These are phyloP conservation scores for Lepidocyrtoides sp. DNA, from an alignment of 2,888 invertebrate species.

Conservation along the genomic window DNA sequence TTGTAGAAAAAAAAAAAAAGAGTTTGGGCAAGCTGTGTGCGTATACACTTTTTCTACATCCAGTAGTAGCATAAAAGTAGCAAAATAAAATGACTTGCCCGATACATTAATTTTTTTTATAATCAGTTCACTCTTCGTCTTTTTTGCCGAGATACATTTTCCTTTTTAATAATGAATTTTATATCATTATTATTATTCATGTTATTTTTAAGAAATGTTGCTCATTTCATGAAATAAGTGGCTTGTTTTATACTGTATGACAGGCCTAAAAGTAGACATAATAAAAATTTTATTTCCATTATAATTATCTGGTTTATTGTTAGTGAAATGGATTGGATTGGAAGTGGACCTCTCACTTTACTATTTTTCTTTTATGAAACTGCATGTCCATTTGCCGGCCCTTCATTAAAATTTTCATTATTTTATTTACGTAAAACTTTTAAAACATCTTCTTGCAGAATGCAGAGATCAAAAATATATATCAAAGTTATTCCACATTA, in stretches of 20 bases:
- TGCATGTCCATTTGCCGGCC: constrained; percentile 64
- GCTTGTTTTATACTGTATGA: constrained; percentile 35
- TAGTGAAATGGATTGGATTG: constrained; percentile 47
- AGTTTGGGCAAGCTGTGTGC: no score
- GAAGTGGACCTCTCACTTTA: constrained; percentile 11
- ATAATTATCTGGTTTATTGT: constrained; percentile 65
- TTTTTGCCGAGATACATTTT: background rate
- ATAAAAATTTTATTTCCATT: constrained; percentile 70
- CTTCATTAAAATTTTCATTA: constrained; percentile 77
- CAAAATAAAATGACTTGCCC: background rate
- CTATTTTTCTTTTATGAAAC: background rate
- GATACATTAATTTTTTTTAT: constrained; percentile 23
- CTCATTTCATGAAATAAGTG: constrained; percentile 53
- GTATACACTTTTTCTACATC: no score
- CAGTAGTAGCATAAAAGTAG: background rate
- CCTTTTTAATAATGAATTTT: constrained; percentile 43
- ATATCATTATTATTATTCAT: constrained; percentile 34
- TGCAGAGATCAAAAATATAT: constrained; percentile 2
- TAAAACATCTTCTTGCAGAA: background rate
- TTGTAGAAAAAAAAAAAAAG: no score
- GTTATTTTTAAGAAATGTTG: constrained; percentile 45
- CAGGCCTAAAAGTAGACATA: constrained; percentile 58
- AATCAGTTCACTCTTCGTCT: constrained; percentile 57
- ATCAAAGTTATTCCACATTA: constrained; percentile 32
- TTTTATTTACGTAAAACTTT: no score